These are phyloP conservation scores for Parambassis ranga DNA, from an alignment of 2,797 vertebrate species.

Conservation along the genomic window DNA sequence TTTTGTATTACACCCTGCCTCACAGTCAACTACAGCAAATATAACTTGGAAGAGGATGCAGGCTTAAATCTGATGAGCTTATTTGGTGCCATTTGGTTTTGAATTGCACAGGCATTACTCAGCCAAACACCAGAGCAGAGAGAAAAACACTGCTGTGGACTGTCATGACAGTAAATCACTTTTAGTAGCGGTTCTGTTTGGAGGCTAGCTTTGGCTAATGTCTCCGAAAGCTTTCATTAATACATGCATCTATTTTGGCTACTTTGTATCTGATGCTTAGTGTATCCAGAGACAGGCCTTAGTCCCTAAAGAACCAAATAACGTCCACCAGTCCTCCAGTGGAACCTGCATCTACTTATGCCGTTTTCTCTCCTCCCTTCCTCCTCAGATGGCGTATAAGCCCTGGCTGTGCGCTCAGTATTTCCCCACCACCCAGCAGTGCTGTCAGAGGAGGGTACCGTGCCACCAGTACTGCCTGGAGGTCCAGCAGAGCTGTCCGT, in stretches of 20 bases:
- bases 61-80: background rate
- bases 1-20: constrained; percentile 14
- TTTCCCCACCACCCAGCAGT: constrained; percentile 94
- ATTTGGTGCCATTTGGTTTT: constrained; percentile 1
- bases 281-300: background rate
- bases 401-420: constrained; percentile 99
- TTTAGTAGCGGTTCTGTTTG: background rate
- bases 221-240: constrained; percentile 10
- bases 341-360: constrained; percentile 25
- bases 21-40: background rate
- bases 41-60: background rate
- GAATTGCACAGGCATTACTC: background rate
- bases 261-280: background rate
- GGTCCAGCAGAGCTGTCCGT: constrained; percentile 98
- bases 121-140: background rate
- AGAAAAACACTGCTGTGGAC: background rate
- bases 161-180: background rate
- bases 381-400: constrained; percentile 93
- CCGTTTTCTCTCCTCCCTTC: constrained; percentile 7
- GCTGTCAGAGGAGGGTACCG: constrained; percentile 94
- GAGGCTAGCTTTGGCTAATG: background rate
- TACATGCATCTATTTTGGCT: constrained; percentile 18
- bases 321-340: constrained; percentile 6
- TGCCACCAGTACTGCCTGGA: constrained; percentile 99
- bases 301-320: constrained; percentile 14